phyloP scores from a whole-genome alignment of 2,113 vertebrate genomes.

The Propithecus coquereli region DNA sequence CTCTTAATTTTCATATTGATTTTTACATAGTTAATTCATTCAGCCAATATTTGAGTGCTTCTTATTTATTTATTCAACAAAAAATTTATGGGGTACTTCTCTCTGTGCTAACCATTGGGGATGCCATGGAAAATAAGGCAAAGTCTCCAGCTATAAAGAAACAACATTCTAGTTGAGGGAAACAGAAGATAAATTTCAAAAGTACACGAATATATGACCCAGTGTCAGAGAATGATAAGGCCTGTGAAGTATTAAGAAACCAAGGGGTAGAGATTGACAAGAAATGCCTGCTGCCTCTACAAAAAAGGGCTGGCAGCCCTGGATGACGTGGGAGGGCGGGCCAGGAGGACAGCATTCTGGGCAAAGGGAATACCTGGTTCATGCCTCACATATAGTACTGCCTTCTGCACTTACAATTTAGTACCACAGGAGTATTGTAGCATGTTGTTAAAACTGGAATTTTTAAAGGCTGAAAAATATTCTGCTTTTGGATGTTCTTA shows the following conservation, averaged over 20 bases:
- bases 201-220: neutral
- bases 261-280: too few species aligned
- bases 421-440: neutral
- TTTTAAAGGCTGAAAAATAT: neutral
- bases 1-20: conserved; percentile 45
- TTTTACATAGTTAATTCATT: conserved; percentile 43
- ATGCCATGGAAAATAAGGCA: accelerated
- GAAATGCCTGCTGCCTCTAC: too few species aligned
- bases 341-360: neutral
- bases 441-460: neutral
- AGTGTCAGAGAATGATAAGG: neutral
- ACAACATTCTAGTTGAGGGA: neutral
- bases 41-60: neutral
- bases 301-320: neutral
- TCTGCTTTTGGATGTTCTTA: neutral
- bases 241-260: neutral
- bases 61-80: conserved; percentile 4
- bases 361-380: neutral
- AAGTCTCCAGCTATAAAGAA: neutral
- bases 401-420: neutral
- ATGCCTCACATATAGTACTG: accelerated
- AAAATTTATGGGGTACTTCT: neutral
- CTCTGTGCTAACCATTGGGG: neutral
- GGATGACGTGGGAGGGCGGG: accelerated
- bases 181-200: neutral